phyloP scores from a whole-genome alignment of 2,113 vertebrate species.

The Corythornis vintsioides region DNA sequence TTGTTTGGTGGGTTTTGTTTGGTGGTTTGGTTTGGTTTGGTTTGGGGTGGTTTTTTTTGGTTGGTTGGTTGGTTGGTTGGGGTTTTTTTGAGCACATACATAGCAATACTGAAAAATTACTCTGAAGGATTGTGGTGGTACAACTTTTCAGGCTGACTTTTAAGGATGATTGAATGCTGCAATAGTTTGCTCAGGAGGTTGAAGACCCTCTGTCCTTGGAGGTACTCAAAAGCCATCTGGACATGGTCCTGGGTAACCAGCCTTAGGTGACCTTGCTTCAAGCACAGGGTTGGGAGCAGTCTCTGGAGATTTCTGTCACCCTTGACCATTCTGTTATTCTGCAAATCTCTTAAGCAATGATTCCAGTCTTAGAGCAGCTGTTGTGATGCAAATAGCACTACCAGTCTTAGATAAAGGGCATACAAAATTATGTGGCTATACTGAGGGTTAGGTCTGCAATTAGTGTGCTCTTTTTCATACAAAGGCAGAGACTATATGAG shows the following conservation, averaged over 20 bases:
- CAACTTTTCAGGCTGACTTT: neutral
- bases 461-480: neutral
- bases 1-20: neutral
- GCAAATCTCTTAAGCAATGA: neutral
- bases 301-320: neutral
- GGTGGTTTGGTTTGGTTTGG: neutral
- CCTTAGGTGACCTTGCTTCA: neutral
- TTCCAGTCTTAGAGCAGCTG: neutral
- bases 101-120: neutral
- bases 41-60: neutral
- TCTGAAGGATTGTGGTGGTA: neutral
- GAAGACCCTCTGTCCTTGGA: neutral
- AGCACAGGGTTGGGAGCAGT: neutral
- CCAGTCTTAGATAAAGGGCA: neutral
- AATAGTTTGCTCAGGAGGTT: neutral
- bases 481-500: neutral
- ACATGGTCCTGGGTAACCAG: neutral
- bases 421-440: neutral
- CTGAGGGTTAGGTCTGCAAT: neutral
- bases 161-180: neutral
- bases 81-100: neutral
- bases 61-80: too few relatives aligned
- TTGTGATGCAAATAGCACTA: neutral
- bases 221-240: neutral
- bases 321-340: neutral